These are phyloP conservation scores for Saturnia japonica DNA, from an alignment of 2,888 invertebrate species.

Conservation along the genomic window DNA sequence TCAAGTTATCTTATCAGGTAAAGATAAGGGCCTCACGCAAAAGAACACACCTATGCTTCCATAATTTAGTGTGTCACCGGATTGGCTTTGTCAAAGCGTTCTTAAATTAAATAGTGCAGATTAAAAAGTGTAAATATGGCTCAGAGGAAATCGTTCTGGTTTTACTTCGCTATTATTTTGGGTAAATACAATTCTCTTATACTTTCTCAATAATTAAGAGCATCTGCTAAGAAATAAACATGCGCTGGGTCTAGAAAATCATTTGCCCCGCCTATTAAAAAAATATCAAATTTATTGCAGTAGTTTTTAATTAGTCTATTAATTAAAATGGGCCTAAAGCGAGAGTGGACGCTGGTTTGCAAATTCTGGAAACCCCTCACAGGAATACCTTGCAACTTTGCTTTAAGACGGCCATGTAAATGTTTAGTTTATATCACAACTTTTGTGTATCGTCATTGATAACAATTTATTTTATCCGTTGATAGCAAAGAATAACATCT, in stretches of 20 bases:
- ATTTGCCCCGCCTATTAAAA: not conserved
- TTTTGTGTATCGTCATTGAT: not conserved
- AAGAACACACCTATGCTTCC: conserved; percentile 56
- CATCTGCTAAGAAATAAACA: not conserved
- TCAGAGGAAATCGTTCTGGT: conserved; percentile 64
- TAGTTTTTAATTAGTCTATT: too few species aligned
- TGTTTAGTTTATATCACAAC: not conserved
- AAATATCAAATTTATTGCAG: too few species aligned
- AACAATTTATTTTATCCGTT: not conserved
- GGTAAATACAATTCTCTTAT: conserved; percentile 57
- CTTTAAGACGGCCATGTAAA: not conserved
- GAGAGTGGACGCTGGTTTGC: too few species aligned
- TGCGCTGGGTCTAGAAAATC: not conserved
- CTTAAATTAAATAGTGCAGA: conserved; percentile 30
- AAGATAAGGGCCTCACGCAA: conserved; percentile 54
- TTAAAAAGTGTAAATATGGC: conserved; percentile 60
- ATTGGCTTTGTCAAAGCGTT: conserved; percentile 36
- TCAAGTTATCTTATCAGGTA: conserved; percentile 67
- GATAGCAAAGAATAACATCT: not conserved
- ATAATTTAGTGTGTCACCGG: conserved; percentile 50
- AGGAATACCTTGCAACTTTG: not conserved
- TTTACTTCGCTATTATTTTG: conserved; percentile 77
- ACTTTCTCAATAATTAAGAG: not conserved
- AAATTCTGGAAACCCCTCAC: not conserved
- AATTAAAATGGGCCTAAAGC: too few species aligned